phyloP scores from a whole-genome alignment of 2,113 vertebrate species.

The Seriola rivoliana region DNA sequence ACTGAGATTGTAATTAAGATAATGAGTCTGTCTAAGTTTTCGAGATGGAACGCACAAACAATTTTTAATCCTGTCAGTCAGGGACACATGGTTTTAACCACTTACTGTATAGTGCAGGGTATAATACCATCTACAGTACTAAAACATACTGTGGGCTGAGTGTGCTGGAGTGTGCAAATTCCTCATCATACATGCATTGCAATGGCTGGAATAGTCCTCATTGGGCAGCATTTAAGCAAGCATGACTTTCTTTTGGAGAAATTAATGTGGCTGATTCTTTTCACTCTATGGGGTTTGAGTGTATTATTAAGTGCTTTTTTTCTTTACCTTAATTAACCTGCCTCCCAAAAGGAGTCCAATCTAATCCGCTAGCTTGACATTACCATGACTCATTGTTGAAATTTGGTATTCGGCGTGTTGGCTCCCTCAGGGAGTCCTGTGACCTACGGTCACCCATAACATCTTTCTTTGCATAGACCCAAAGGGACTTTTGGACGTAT shows the following conservation, averaged over 20 bases:
- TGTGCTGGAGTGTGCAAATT: neutral
- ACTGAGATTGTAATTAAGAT: slow-evolving; percentile 83
- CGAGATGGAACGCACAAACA: slow-evolving; percentile 60
- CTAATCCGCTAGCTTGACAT: neutral
- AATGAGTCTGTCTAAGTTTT: slow-evolving; percentile 71
- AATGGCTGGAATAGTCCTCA: neutral
- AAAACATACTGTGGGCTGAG: neutral
- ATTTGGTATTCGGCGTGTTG: neutral
- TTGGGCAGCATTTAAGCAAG: neutral
- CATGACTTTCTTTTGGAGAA: neutral
- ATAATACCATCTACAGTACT: neutral
- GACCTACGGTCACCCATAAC: neutral
- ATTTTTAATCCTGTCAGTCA: slow-evolving; percentile 63
- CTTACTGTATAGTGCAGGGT: neutral
- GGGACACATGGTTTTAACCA: slow-evolving; percentile 29
- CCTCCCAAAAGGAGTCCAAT: neutral
- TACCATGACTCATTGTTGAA: neutral
- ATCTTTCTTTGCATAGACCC: neutral
- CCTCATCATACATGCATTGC: neutral
- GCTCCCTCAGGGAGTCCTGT: no score
- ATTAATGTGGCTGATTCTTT: neutral
- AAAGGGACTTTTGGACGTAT: neutral
- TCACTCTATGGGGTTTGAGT: neutral
- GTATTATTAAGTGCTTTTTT: neutral
- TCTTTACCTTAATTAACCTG: neutral